Base-by-base conservation (phyloP, 2,888 invertebrate species). In the Ochlodes sylvanus region DNA sequence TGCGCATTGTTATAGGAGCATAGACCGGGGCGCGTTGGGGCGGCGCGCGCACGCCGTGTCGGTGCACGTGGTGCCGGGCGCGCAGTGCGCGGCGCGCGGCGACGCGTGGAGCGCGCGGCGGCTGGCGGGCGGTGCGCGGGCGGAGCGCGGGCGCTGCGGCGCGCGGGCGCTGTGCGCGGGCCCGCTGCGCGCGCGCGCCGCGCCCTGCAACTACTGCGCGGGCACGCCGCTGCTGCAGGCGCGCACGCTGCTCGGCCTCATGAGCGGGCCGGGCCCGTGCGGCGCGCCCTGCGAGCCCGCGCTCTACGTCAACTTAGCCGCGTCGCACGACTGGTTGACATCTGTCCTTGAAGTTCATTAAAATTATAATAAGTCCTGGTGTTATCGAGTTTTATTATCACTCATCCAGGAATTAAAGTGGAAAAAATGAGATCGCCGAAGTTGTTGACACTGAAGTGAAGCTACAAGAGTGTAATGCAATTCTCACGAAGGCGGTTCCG, bases 281-380 rank as follows among this genome's bases (percentile, higher is more conserved):
- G 89, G 82, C 56, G 76, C 75, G 7, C 71, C 84, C 21, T 90
- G 90, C 81, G 87, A 85, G 73, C 89, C 90, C 58, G 80, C 80
- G 57, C 75, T 79, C 19, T 89, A 81, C 78, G 87, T 83, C 69
- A 83, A 79, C 73, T 47, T 89, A 3, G 87, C 86, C 9, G 74
- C 71, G 12, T 38, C 77, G 2, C 68, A 73, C 2, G 84, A 81
- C 72, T 91, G 91, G 91, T 68, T 92, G 15, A 74, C 79, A 41
- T 74, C 76, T 10, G 62, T 84, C 38, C 32, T 50, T 0, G 6
- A 38, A 3, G 9, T 34, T 2, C 1, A 62, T 14, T 61, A 50
- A 61, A 50, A 12, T 12, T 12, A 12, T 34, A 38, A 10, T 27
- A 2, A 5, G 5, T 27, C 27, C 27, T 27, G 3, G 1, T 38